Base-by-base conservation (phyloP, 2,888 invertebrate genomes). In the Andricus quercusramuli region DNA sequence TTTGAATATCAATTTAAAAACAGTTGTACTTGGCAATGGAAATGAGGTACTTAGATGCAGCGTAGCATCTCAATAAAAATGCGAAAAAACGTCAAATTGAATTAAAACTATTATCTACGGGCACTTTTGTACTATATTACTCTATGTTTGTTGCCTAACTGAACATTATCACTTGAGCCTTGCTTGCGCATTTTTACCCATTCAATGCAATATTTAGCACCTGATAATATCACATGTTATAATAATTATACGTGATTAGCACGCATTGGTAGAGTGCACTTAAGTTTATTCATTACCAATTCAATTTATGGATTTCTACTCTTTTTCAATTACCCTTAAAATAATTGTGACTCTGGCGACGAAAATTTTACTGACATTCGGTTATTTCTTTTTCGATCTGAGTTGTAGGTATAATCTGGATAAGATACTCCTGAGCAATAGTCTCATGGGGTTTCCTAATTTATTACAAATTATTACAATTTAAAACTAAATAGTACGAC, bases 111-210 rank as follows among this genome's bases (percentile, higher is more conserved):
- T 59, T 22, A 59, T 3, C 8, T 59, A 59, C 56, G n/a, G n/a
- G 22, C 56, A 59, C 56, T n/a, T 59, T 59, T 59, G 11, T 59
- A 59, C 56, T 11, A 22, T 11, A 22, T 59, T 22, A 56, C 22
- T 22, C 22, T 59, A 17, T 47, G 25, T 70, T 4, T 70, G 47
- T 70, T 70, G 44, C 17, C 47, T 70, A 29, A 70, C 47, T 70
- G 37, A 66, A 66, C 32, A 20, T 37, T 20, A 29, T 64, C 37
- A 51, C 51, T 56, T 17, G 11, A 29, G 13, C 51, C 56, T 74
- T 32, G 74, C 74, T 74, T 74, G 3, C 17, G 56, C 74, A 56
- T 74, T 74, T 56, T 51, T 20, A 32, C 56, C 32, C 56, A 74
- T 74, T 74, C 37, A 64, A 17, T 56, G n/a, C 56, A 56, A 29